Percentiles rank a stretch among this genome's conserved stretches.
Evolutionary conservation across 2,113 vertebrate species (phyloP).

Genomic region (cattle (Bos taurus)): DNA sequence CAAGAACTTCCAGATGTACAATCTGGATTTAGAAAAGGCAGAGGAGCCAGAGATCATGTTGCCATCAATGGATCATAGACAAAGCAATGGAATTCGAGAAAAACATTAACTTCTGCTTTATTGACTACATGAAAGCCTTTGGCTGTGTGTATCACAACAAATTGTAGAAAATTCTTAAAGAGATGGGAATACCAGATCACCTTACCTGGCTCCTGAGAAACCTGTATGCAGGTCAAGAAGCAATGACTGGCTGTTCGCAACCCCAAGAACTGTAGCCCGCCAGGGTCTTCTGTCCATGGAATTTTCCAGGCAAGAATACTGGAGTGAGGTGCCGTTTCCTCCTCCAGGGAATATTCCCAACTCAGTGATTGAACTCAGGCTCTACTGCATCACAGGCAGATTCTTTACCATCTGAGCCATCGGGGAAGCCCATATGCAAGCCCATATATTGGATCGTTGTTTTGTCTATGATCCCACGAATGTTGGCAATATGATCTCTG

Average conservation of each 20-base stretch:
- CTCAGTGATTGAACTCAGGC: background rate
- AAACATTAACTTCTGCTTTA: background rate
- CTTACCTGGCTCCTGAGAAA: background rate
- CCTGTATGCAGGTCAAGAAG: background rate
- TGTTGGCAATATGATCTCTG: background rate
- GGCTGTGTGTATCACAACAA: background rate
- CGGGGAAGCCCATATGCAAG: background rate
- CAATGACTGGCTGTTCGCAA: background rate
- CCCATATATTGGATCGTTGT: fast-evolving
- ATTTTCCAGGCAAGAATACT: background rate
- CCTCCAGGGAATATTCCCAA: background rate
- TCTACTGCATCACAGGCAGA: background rate
- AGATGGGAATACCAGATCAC: background rate
- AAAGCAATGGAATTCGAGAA: background rate
- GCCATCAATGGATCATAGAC: background rate
- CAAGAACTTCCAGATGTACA: background rate
- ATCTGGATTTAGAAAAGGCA: background rate
- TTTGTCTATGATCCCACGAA: background rate
- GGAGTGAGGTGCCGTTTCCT: background rate
- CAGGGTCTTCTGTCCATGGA: background rate
- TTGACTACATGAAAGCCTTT: background rate
- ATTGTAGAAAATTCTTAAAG: background rate
- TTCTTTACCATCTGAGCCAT: background rate
- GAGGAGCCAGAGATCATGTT: background rate
- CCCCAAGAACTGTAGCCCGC: fast-evolving